phyloP scores from a whole-genome alignment of 2,797 vertebrate species.

The Alfaro cultratus region DNA sequence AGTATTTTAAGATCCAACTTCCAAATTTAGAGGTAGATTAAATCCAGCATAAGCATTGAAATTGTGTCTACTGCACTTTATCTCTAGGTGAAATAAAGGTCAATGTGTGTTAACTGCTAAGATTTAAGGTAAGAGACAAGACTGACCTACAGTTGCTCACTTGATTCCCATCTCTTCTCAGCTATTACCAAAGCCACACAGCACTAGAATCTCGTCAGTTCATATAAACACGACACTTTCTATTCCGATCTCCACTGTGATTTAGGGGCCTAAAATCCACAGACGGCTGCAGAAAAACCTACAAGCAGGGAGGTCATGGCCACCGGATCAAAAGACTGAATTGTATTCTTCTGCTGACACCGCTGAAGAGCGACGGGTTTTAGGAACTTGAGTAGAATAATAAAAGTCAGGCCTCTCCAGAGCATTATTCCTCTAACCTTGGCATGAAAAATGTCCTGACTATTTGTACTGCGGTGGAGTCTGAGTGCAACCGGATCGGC shows the following conservation, averaged over 20 bases:
- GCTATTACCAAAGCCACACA: slow-evolving; percentile 12
- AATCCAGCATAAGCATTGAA: not conserved
- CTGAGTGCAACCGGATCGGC: slow-evolving; percentile 60
- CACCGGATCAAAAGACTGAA: slow-evolving; percentile 41
- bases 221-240: slow-evolving; percentile 22
- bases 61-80: not conserved
- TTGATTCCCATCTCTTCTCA: not conserved
- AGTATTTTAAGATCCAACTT: not conserved
- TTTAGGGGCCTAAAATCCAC: slow-evolving; percentile 13
- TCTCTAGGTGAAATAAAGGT: not conserved
- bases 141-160: not conserved
- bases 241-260: slow-evolving; percentile 4
- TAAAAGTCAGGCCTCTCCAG: slow-evolving; percentile 41
- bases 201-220: slow-evolving; percentile 9
- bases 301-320: slow-evolving; percentile 32
- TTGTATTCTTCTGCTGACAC: slow-evolving; percentile 33
- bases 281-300: slow-evolving; percentile 7
- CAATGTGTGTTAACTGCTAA: not conserved
- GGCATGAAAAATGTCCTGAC: slow-evolving; percentile 47
- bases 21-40: not conserved
- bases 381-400: slow-evolving; percentile 48
- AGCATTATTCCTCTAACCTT: slow-evolving; percentile 27
- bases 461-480: slow-evolving; percentile 45
- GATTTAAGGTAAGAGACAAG: not conserved
- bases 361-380: slow-evolving; percentile 18